phyloP scores from a whole-genome alignment of 2,797 vertebrate genomes.

The Fratercula arctica region DNA sequence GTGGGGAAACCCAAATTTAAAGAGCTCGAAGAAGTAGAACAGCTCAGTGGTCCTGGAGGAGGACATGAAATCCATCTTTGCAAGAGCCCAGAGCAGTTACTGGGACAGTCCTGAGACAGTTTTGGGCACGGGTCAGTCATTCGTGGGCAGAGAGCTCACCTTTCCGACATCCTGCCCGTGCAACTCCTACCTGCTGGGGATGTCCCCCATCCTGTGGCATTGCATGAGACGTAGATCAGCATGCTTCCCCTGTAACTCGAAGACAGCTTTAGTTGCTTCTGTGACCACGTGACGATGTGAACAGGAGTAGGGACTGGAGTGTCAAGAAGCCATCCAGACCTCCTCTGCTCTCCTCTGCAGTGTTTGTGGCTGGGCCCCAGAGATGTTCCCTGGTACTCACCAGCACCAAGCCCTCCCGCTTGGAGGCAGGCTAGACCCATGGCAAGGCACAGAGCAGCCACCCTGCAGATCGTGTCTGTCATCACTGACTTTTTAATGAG shows the following conservation, averaged over 20 bases:
- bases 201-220: background rate
- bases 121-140: background rate
- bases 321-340: background rate
- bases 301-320: background rate
- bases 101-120: background rate
- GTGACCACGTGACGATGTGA: background rate
- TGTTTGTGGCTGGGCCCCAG: background rate
- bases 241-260: background rate
- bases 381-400: background rate
- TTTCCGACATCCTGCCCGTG: background rate
- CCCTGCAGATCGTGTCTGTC: background rate
- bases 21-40: constrained; percentile 30
- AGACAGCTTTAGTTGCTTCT: background rate
- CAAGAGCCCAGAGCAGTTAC: background rate
- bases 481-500: background rate
- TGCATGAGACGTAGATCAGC: accelerated
- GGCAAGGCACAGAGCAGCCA: background rate
- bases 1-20: constrained; percentile 63
- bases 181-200: background rate
- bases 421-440: background rate
- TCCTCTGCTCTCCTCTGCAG: background rate
- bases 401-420: background rate
- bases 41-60: background rate
- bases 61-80: background rate
- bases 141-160: background rate